phyloP scores from a whole-genome alignment of 2,797 vertebrate species.

The Dipus sagitta region DNA sequence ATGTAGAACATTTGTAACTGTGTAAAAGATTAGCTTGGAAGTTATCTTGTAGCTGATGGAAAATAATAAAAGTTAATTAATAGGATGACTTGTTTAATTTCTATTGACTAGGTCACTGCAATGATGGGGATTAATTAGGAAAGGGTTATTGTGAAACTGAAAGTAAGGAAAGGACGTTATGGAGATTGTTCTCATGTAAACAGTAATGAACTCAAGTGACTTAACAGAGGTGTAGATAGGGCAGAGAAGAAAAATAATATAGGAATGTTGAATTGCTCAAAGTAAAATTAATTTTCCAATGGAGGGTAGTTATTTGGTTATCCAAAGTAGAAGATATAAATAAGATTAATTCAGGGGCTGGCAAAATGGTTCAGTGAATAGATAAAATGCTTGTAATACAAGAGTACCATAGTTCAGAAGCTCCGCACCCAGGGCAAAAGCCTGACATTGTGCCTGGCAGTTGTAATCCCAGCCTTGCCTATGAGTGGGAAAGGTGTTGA shows the following conservation, averaged over 20 bases:
- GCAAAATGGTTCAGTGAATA: too few species aligned
- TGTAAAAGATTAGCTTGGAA: background rate
- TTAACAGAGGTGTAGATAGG: background rate
- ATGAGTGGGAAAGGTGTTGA: too few species aligned
- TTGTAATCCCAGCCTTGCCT: too few species aligned
- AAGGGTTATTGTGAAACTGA: background rate
- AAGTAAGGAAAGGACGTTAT: background rate
- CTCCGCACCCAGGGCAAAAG: too few species aligned
- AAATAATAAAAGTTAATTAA: background rate
- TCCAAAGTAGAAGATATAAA: background rate
- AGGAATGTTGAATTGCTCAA: slow-evolving; percentile 17
- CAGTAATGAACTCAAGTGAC: slow-evolving; percentile 8
- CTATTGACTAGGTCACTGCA: background rate
- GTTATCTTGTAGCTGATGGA: background rate
- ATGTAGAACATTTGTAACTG: slow-evolving; percentile 19
- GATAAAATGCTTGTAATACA: too few species aligned
- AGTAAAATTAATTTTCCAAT: slow-evolving; percentile 34
- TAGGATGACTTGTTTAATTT: background rate
- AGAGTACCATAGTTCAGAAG: too few species aligned
- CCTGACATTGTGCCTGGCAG: too few species aligned
- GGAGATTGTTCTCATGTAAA: background rate
- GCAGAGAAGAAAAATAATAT: background rate
- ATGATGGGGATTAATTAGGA: background rate
- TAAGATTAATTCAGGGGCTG: too few species aligned
- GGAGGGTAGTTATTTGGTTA: background rate